phyloP scores from a whole-genome alignment of 2,113 vertebrate species.

The Passerina amoena region DNA sequence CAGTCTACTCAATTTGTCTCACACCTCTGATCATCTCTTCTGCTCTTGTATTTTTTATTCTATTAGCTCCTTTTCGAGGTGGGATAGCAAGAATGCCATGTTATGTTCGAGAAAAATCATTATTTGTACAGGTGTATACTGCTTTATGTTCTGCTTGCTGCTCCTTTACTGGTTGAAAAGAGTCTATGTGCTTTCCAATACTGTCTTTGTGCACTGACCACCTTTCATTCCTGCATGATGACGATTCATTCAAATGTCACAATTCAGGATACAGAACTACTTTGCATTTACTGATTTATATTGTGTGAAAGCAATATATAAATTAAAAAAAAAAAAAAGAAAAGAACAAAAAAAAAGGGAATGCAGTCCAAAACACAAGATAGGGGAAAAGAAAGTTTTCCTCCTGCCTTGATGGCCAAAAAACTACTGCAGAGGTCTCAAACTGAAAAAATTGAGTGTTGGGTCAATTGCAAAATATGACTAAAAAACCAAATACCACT shows the following conservation, averaged over 20 bases:
- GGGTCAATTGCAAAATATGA: neutral
- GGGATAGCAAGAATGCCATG: neutral
- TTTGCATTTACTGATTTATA: neutral
- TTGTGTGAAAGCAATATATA: neutral
- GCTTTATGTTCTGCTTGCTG: neutral
- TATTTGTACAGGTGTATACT: neutral
- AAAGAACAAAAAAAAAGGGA: neutral
- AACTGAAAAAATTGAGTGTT: neutral
- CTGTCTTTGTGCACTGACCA: neutral
- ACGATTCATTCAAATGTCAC: neutral
- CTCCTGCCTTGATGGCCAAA: neutral
- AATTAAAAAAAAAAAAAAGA: neutral
- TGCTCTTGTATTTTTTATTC: neutral
- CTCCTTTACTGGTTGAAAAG: neutral
- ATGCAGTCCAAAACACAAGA: neutral
- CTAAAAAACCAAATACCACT: neutral
- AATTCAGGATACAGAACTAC: neutral
- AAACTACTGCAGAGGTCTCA: neutral
- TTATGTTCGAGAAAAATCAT: neutral
- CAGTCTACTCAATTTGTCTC: neutral
- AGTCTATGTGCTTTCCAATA: neutral
- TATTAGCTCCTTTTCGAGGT: neutral
- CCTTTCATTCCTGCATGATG: neutral
- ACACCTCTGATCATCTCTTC: neutral
- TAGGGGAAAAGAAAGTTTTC: neutral